Evolutionary conservation across 2,797 vertebrate species (phyloP), one percentile per base, ranked within the genome.

Genomic region (Lerista edwardsae): DNA sequence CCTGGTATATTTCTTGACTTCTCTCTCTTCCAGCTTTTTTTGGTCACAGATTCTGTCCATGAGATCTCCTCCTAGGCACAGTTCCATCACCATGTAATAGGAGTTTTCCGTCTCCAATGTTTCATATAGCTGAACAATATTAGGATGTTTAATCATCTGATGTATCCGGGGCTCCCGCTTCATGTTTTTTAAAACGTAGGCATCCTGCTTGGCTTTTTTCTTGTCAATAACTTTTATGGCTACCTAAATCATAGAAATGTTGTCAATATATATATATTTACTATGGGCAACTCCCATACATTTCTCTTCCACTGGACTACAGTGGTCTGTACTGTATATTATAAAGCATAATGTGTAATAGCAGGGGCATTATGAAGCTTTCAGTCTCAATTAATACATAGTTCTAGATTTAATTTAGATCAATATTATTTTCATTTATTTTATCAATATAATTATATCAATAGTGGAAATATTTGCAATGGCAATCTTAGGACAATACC

Each of bases 141-240:
- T 96, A 84, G 97, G 96, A 75, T 98, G 97, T 83, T 96, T 96
- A 83, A 97, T 94, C 96, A 97, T 97, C 95, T 97, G 96, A 86
- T 98, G 96, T 87, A 98, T 97, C 23, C 88, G 84, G 1, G 97
- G 97, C 86, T 98, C 97, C 8, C 95, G 93, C 91, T 97, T 97
- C 96, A 97, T 97, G 91, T 98, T 97, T 92, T 97, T 98, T 87
- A 96, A 94, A 80, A 98, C 91, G 0, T 97, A 98, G 0, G 96
- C 96, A 86, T 98, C 97, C 94, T 97, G 96, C 1, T 96, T 96
- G 1, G 96, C 97, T 94, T 97, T 98, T 93, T 97, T 98, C 95
- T 98, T 98, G 92, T 97, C 97, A 2, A 98, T 98, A 79, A 97
- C 97, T 93, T 98, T 98, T 84, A 98, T 97, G 64, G 96, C 96